Evolutionary conservation across 2,113 vertebrate species (phyloP).

Genomic region (Centropus unirufus): DNA sequence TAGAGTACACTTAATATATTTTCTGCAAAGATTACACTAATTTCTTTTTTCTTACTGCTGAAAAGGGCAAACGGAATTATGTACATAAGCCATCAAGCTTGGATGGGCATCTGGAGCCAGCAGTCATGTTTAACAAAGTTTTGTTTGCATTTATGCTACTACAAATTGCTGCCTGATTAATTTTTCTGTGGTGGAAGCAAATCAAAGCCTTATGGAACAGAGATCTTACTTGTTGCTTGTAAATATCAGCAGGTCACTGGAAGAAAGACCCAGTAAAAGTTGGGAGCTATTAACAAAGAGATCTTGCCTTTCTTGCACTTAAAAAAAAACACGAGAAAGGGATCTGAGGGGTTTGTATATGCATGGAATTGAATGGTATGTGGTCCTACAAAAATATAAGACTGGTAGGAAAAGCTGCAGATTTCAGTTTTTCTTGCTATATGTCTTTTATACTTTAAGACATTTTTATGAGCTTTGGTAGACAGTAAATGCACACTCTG

Average conservation of each 20-base stretch:
- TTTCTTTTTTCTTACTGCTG: not conserved
- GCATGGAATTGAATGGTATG: not conserved
- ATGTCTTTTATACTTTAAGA: not conserved
- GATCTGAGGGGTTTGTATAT: not conserved
- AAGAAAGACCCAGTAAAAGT: not conserved
- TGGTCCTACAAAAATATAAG: not conserved
- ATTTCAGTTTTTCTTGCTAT: not conserved
- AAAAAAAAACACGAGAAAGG: not conserved
- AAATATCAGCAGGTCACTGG: not conserved
- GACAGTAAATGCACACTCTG: not conserved
- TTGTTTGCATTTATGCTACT: constrained; percentile 22
- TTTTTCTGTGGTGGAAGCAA: constrained; percentile 33
- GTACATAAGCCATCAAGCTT: not conserved
- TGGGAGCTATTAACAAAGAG: not conserved
- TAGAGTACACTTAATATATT: not conserved
- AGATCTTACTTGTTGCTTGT: constrained; percentile 5
- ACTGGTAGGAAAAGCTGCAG: not conserved
- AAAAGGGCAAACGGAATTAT: not conserved
- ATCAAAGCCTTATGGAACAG: constrained; percentile 35
- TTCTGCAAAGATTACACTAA: not conserved
- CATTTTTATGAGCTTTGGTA: not conserved
- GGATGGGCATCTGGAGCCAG: not conserved
- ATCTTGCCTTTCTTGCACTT: not conserved
- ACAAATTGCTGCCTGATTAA: constrained; percentile 25
- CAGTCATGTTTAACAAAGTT: not conserved